Conservation (phyloP, 2,113 vertebrate species). For the Chaetodon auriga region DNA sequence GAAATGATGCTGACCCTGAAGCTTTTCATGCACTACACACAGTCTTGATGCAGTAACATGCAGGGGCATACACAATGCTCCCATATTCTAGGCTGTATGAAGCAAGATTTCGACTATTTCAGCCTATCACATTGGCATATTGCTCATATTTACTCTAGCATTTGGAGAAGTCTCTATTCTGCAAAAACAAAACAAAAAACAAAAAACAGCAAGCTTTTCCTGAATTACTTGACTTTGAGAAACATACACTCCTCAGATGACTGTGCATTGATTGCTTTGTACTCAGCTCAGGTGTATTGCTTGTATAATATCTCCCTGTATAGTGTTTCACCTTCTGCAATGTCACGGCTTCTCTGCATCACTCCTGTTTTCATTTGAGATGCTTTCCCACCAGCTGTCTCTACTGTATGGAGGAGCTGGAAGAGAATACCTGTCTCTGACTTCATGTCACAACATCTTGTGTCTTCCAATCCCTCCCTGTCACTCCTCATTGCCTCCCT, state of each 20-base stretch:
- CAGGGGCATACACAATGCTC: not conserved
- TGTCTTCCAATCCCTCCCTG: conserved; percentile 74
- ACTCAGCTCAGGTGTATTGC: conserved; percentile 60
- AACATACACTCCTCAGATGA: conserved; percentile 57
- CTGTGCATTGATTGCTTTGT: conserved; percentile 64
- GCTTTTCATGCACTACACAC: conserved; percentile 7
- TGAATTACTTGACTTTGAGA: conserved; percentile 62
- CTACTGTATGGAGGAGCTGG: conserved; percentile 58
- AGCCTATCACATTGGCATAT: conserved; percentile 9
- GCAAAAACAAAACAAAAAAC: conserved; percentile 8
- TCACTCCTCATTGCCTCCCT: conserved; percentile 76
- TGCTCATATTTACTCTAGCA: conserved; percentile 1
- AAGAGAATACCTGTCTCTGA: conserved; percentile 71
- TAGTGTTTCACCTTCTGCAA: conserved; percentile 80
- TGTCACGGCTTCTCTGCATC: conserved; percentile 72
- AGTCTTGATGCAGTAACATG: conserved; percentile 1
- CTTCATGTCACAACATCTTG: conserved; percentile 74
- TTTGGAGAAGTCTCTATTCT: conserved; percentile 28
- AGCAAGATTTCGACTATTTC: not conserved
- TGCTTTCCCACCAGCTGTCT: conserved; percentile 62
- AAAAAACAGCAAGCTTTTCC: conserved; percentile 1
- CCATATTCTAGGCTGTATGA: not conserved
- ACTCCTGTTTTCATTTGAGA: conserved; percentile 47
- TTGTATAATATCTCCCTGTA: conserved; percentile 63
- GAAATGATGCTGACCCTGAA: conserved; percentile 9